These are phyloP conservation scores for Nannoperca australis DNA, from an alignment of 2,797 vertebrate genomes.

Conservation along the genomic window DNA sequence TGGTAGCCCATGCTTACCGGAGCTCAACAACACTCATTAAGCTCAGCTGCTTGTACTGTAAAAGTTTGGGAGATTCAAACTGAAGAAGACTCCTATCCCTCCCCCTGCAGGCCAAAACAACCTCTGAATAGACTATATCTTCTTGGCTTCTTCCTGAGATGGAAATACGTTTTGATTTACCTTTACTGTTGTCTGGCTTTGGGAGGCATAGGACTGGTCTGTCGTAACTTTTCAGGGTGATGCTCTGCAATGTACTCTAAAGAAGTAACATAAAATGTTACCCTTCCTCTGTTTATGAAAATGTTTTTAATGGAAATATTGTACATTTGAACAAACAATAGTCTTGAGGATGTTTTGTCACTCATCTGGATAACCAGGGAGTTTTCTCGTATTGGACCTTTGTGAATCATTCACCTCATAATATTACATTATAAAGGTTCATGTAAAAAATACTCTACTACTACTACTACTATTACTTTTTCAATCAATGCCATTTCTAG, in stretches of 20 bases:
- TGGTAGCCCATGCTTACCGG: slow-evolving; percentile 58
- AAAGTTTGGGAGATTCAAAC: slow-evolving; percentile 71
- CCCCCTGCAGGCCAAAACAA: slow-evolving; percentile 67
- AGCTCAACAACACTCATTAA: slow-evolving; percentile 67
- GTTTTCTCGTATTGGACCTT: neutral
- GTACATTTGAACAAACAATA: neutral
- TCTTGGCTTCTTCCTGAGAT: slow-evolving; percentile 41
- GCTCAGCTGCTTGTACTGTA: slow-evolving; percentile 55
- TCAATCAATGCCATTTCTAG: neutral
- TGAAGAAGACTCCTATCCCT: slow-evolving; percentile 50
- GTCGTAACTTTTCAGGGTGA: slow-evolving; percentile 19
- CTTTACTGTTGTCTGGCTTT: slow-evolving; percentile 22
- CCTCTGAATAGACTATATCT: slow-evolving; percentile 45
- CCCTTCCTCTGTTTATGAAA: neutral
- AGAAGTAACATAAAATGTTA: neutral
- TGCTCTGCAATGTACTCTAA: neutral
- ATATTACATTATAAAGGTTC: neutral
- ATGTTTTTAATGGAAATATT: neutral
- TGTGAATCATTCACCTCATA: neutral
- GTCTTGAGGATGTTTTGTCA: neutral
- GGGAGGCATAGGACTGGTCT: slow-evolving; percentile 4
- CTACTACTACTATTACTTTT: neutral
- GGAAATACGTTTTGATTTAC: slow-evolving; percentile 62
- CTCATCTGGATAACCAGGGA: neutral
- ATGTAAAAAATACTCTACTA: neutral